Evolutionary conservation across 2,888 invertebrate genomes (phyloP), one percentile per base, ranked within the genome.

Genomic region (Machimus rusticus): DNA sequence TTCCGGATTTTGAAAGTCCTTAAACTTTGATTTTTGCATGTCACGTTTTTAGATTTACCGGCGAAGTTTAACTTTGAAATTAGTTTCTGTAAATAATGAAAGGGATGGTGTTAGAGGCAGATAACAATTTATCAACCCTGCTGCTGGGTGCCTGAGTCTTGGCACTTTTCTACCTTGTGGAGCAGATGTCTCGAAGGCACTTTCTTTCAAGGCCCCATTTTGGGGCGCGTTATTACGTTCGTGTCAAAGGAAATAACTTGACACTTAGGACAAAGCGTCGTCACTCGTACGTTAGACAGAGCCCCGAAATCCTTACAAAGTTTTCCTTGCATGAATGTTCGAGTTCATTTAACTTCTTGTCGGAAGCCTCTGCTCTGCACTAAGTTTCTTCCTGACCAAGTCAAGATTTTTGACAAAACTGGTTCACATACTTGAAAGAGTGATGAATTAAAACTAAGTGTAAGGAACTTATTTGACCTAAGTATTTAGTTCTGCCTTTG

Each of bases 21-120:
- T 85, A 85, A 85, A 85, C 43, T 85, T 85, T 85, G 74, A 85
- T 85, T 85, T 85, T 85, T 85, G 85, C 74, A 46, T 74, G 85
- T 85, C 85, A 85, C 85, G 85, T 85, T 85, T 85, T 74, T 74
- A 74, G 74, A 85, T 85, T 85, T 74, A 74, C 74, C 74, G 12
- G 16, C 51, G 3, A 74, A 74, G 39, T 85, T 74, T 9, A 43
- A 46, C 46, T 85, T 85, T 28, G 85, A 85, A 85, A 85, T 85
- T 85, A 85, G 85, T 85, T 85, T 74, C 31, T 85, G 74, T 66
- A 84, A 85, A 85, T 85, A 85, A 85, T 74, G 74, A 51, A 85
- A 57, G 66, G 37, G 85, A 85, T 74, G 43, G n/a, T 43, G 85
- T n/a, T 76, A 46, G 9, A 12, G 66, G 66, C n/a, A 66, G 85